Evolutionary conservation across 2,113 vertebrate species (phyloP).

Genomic region (Pristiophorus japonicus): DNA sequence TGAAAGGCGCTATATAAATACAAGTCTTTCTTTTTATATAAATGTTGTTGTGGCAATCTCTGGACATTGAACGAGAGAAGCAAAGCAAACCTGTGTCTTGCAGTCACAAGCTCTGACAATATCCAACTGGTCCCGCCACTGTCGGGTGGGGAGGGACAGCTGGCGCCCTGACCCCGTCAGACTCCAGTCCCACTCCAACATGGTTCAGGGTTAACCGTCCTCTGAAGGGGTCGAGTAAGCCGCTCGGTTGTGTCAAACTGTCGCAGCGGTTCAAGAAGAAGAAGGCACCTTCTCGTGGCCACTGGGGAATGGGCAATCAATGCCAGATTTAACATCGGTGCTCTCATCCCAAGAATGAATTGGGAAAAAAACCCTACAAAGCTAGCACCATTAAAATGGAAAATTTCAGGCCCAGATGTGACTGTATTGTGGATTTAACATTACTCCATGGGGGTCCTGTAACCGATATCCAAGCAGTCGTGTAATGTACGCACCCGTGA

Average conservation of each 20-base stretch:
- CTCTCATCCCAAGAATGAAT: not conserved
- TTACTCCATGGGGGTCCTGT: not conserved
- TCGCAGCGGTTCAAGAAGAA: not conserved
- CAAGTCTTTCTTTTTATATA: too few species aligned
- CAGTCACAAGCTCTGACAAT: not conserved
- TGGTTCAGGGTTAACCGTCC: not conserved
- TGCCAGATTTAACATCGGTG: not conserved
- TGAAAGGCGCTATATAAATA: too few species aligned
- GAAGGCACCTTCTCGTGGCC: not conserved
- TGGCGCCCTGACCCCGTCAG: not conserved
- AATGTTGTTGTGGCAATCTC: not conserved
- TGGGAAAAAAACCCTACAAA: not conserved
- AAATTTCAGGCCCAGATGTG: not conserved
- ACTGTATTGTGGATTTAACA: not conserved
- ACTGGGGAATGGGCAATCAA: not conserved
- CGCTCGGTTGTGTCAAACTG: not conserved
- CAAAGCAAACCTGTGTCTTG: not conserved
- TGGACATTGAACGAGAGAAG: not conserved
- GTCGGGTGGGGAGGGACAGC: not conserved
- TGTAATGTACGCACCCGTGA: too few species aligned
- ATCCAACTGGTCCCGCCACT: not conserved
- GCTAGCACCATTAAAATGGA: not conserved
- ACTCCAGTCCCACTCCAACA: not conserved
- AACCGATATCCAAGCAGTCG: not conserved
- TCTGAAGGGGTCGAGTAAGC: not conserved